A percentile compares a stretch with the other conserved stretches of the same genome.
These are phyloP conservation scores for Choristoneura fumiferana DNA, from an alignment of 1,140 invertebrate genomes.

Conservation along the genomic window DNA sequence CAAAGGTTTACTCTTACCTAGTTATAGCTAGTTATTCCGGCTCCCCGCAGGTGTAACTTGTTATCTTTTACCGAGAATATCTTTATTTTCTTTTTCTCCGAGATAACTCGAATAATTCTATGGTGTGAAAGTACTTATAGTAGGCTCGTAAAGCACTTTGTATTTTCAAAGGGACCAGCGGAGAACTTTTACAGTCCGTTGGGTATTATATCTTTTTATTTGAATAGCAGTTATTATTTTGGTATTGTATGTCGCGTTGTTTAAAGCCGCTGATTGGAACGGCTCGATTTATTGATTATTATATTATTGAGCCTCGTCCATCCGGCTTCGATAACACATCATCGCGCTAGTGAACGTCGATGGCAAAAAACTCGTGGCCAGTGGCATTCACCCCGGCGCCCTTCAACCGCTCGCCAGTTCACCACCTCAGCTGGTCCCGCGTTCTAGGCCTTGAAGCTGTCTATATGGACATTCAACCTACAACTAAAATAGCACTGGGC, in stretches of 20 bases:
- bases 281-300: constrained; percentile 38
- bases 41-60: constrained; percentile 68
- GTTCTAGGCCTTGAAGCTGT: constrained; percentile 58
- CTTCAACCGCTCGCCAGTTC: constrained; percentile 66
- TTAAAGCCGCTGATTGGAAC: constrained; percentile 13
- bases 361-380: constrained; percentile 60
- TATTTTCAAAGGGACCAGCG: background rate
- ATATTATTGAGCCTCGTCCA: constrained; percentile 43
- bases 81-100: constrained; percentile 49
- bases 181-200: too few species aligned
- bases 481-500: constrained; percentile 36
- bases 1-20: constrained; percentile 66
- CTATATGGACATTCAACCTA: constrained; percentile 63
- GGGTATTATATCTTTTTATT: constrained; percentile 12
- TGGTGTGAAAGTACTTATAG: constrained; percentile 28
- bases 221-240: background rate
- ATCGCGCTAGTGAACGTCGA: constrained; percentile 57
- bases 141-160: constrained; percentile 21
- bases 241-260: background rate
- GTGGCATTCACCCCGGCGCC: constrained; percentile 71
- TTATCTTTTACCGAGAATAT: constrained; percentile 62
- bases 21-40: constrained; percentile 62
- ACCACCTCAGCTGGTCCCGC: constrained; percentile 56
- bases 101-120: constrained; percentile 31
- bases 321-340: constrained; percentile 57